A percentile compares a stretch with the other conserved stretches of the same genome.
phyloP scores from a whole-genome alignment of 1,140 invertebrate species.

The Eciton burchellii region DNA sequence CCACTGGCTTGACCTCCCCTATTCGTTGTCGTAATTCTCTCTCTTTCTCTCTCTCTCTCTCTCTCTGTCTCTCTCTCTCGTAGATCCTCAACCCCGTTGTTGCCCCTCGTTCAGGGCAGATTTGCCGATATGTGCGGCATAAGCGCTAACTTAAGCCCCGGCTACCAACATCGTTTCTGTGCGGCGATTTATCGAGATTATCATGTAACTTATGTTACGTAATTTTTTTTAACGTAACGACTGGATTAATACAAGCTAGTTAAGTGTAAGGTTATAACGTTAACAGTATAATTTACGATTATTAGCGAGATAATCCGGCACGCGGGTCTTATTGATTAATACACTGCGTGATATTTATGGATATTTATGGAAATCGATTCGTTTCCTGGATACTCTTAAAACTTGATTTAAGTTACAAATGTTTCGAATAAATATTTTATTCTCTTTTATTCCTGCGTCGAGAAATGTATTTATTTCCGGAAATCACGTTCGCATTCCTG shows the following conservation, averaged over 20 bases:
- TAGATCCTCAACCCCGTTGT: conserved; percentile 21
- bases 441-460: too few relatives aligned
- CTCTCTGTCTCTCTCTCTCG: too few relatives aligned
- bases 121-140: conserved; percentile 32
- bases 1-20: conserved; percentile 29
- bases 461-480: not conserved
- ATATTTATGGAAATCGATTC: conserved; percentile 18
- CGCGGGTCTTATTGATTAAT: not conserved
- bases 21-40: conserved; percentile 38
- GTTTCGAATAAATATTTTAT: conserved; percentile 16
- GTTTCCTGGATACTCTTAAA: not conserved
- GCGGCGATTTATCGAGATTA: not conserved
- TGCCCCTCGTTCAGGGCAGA: not conserved
- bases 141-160: conserved; percentile 1
- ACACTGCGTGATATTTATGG: not conserved
- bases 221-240: conserved; percentile 3
- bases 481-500: not conserved
- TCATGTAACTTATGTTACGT: not conserved
- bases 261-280: too few relatives aligned
- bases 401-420: too few relatives aligned
- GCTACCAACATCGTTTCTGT: not conserved
- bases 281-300: not conserved
- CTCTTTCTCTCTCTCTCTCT: too few relatives aligned
- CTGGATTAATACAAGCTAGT: too few relatives aligned
- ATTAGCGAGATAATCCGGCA: not conserved